Conservation (phyloP, 1,140 invertebrate species). For the Solen grandis region DNA sequence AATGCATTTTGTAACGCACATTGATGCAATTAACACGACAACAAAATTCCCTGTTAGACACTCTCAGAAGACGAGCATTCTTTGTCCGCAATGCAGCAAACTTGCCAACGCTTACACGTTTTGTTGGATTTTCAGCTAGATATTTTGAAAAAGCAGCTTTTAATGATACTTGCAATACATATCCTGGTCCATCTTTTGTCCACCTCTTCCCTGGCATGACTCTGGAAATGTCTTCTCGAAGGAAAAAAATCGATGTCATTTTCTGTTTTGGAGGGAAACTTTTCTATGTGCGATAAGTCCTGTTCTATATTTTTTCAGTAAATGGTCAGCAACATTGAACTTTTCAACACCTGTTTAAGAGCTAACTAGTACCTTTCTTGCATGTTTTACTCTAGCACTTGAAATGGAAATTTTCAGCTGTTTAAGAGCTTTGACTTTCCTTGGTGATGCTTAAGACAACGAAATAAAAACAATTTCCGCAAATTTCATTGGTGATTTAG, state of each 20-base stretch:
- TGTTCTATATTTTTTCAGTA: constrained; percentile 12
- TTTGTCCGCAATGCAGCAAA: constrained; percentile 52
- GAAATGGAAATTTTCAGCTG: no score
- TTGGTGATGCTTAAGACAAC: constrained; percentile 41
- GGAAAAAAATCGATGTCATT: no score
- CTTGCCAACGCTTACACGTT: constrained; percentile 36
- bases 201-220: no score
- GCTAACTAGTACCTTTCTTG: no score
- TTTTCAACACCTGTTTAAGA: constrained; percentile 42
- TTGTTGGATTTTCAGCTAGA: no score
- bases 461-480: constrained; percentile 26
- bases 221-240: no score
- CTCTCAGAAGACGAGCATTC: constrained; percentile 33
- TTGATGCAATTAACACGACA: constrained; percentile 59
- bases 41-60: constrained; percentile 49
- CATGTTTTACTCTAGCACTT: no score
- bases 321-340: constrained; percentile 27
- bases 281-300: constrained; percentile 13
- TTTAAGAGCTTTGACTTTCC: background rate
- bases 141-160: no score
- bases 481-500: constrained; percentile 47
- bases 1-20: constrained; percentile 55
- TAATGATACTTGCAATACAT: no score
- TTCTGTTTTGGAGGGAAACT: no score
- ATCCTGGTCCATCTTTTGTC: no score